A percentile compares a stretch with the other conserved stretches of the same genome.
phyloP scores from a whole-genome alignment of 1,140 invertebrate genomes.

The Potamilus streckersoni region DNA sequence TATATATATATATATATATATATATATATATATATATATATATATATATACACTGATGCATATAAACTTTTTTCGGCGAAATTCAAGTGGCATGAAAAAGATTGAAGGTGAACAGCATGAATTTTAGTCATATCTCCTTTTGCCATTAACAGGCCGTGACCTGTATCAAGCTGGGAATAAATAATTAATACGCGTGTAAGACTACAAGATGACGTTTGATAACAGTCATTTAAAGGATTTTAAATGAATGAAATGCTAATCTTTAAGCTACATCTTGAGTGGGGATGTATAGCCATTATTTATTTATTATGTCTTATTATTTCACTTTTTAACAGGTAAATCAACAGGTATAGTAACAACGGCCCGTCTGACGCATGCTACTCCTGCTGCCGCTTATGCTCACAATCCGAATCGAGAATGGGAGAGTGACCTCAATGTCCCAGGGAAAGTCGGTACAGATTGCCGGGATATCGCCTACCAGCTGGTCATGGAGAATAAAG shows the following conservation, averaged over 20 bases:
- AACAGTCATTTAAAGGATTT: not conserved
- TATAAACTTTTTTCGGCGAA: too few species aligned
- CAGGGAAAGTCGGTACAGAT: constrained; percentile 56
- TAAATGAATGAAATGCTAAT: not conserved
- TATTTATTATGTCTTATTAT: not conserved
- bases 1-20: too few species aligned
- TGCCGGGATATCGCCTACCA: constrained; percentile 66
- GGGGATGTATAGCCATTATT: not conserved
- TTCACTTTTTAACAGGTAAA: constrained; percentile 72
- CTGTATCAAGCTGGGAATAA: not conserved
- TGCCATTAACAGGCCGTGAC: too few species aligned
- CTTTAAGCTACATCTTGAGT: not conserved
- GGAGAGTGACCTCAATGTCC: constrained; percentile 57
- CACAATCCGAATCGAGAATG: constrained; percentile 74
- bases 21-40: too few species aligned
- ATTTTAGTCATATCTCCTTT: too few species aligned
- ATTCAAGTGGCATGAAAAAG: too few species aligned
- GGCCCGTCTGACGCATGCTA: constrained; percentile 91
- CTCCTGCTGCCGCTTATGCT: constrained; percentile 87
- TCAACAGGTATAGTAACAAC: constrained; percentile 90
- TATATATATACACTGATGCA: too few species aligned
- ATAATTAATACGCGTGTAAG: not conserved
- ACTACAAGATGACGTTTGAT: not conserved
- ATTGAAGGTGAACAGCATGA: too few species aligned
- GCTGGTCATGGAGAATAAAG: constrained; percentile 39